Conservation (phyloP, 2,797 vertebrate genomes). For the Coilia nasus region DNA sequence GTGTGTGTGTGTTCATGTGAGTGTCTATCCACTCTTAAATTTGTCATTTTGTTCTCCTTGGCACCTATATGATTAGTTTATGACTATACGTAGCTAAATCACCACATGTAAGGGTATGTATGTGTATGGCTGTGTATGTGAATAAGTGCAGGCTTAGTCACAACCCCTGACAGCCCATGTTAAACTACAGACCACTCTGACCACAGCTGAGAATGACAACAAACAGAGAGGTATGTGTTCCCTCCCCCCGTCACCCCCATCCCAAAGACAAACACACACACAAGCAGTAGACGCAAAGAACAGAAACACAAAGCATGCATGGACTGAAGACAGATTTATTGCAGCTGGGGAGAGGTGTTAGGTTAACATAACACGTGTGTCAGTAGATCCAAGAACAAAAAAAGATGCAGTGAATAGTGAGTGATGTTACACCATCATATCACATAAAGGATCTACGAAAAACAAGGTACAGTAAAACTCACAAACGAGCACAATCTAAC, state of each 20-base stretch:
- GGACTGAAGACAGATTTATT: conserved; percentile 58
- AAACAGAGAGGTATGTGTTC: conserved; percentile 65
- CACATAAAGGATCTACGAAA: neutral
- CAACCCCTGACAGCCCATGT: neutral
- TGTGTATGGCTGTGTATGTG: neutral
- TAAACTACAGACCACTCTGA: neutral
- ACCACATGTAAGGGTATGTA: neutral
- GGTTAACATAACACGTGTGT: neutral
- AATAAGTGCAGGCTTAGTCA: neutral
- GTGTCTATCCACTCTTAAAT: neutral
- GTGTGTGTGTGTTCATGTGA: neutral
- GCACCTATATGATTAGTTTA: no score
- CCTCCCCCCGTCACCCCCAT: conserved; percentile 6
- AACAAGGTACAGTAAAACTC: neutral
- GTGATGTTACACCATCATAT: neutral
- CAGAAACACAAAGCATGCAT: conserved; percentile 55
- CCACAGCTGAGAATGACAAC: conserved; percentile 48
- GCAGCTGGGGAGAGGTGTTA: neutral
- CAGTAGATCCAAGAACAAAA: conserved; percentile 30
- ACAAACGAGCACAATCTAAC: neutral
- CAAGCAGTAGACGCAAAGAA: conserved; percentile 37
- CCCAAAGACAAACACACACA: conserved; percentile 25
- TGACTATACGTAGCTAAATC: no score
- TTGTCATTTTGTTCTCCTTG: no score
- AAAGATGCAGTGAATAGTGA: neutral